Percentiles rank a stretch among this genome's conserved stretches.
These are phyloP conservation scores for Sebastes taczanowskii DNA, from an alignment of 2,797 vertebrate species.

Conservation along the genomic window DNA sequence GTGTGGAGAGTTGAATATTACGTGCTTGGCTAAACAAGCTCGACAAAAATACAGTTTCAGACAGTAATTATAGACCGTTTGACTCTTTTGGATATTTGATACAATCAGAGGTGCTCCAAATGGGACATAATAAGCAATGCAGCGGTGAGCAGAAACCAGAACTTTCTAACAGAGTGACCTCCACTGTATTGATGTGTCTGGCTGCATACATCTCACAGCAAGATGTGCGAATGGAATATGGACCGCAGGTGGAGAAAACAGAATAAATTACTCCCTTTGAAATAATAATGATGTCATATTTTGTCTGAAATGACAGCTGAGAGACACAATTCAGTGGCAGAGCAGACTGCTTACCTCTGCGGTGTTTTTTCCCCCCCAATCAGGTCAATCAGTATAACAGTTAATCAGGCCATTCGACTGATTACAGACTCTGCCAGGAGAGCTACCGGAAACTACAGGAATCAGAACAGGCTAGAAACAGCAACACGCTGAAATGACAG, in stretches of 20 bases:
- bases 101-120: slow-evolving; percentile 43
- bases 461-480: slow-evolving; percentile 60
- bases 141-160: slow-evolving; percentile 40
- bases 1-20: slow-evolving; percentile 23
- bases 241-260: slow-evolving; percentile 2
- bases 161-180: slow-evolving; percentile 54
- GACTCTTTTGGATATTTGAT: slow-evolving; percentile 65
- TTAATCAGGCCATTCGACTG: slow-evolving; percentile 48
- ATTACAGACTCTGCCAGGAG: slow-evolving; percentile 54
- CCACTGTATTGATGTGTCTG: slow-evolving; percentile 25
- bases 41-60: slow-evolving; percentile 35
- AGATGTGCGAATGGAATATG: slow-evolving; percentile 8
- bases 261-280: background rate
- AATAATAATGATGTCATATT: slow-evolving; percentile 32
- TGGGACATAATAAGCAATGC: slow-evolving; percentile 40
- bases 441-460: slow-evolving; percentile 60
- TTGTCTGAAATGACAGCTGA: slow-evolving; percentile 15
- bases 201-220: slow-evolving; percentile 14
- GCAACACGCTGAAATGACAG: slow-evolving; percentile 50
- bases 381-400: slow-evolving; percentile 55
- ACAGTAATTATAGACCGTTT: slow-evolving; percentile 51
- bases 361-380: slow-evolving; percentile 41
- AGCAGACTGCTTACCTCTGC: slow-evolving; percentile 41
- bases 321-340: slow-evolving; percentile 5
- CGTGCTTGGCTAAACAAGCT: slow-evolving; percentile 19